A percentile compares a stretch with the other conserved stretches of the same genome.
phyloP scores from a whole-genome alignment of 1,140 invertebrate genomes.

The Rhopalosiphum maidis region DNA sequence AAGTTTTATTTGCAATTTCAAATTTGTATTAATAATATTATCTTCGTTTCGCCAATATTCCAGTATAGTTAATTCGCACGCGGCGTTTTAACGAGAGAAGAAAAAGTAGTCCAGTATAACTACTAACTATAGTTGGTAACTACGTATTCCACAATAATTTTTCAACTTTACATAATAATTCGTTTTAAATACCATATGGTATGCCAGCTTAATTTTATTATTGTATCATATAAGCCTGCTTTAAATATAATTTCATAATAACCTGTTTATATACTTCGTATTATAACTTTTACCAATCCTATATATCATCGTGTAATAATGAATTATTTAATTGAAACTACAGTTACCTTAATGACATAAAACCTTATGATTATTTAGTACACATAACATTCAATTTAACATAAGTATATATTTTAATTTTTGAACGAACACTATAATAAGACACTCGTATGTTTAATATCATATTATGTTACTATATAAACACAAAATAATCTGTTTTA shows the following conservation, averaged over 20 bases:
- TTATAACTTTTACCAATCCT: neutral
- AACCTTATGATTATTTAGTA: neutral
- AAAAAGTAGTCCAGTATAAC: neutral
- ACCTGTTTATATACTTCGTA: neutral
- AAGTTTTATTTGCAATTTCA: neutral
- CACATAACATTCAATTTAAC: neutral
- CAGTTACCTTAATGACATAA: neutral
- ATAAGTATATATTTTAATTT: neutral
- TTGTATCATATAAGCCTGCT: neutral
- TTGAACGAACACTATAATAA: neutral
- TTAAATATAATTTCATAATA: neutral
- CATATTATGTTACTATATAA: neutral
- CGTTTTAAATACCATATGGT: neutral
- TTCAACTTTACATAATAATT: neutral
- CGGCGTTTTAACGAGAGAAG: too few species aligned
- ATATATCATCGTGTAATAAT: neutral
- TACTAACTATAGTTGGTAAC: neutral
- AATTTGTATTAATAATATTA: neutral
- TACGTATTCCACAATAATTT: neutral
- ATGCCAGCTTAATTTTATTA: neutral
- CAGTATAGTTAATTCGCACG: neutral
- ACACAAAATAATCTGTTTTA: neutral
- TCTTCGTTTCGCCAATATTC: neutral
- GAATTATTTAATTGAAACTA: neutral
- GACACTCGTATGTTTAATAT: neutral